A percentile compares a stretch with the other conserved stretches of the same genome.
Conservation (phyloP, 2,113 vertebrate genomes). For the Hiodon tergisus region DNA sequence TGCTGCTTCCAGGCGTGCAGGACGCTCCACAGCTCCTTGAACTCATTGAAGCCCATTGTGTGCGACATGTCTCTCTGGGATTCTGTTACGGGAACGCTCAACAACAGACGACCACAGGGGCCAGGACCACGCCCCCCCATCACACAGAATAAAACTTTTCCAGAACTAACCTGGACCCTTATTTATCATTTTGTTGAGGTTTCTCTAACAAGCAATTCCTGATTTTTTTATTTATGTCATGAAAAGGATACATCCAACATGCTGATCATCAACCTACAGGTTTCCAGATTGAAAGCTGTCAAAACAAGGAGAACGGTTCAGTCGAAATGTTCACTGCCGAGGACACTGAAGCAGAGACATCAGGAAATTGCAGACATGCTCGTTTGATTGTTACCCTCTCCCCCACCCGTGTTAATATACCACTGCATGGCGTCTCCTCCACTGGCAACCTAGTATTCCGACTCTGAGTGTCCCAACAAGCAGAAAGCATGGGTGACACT, state of each 20-base stretch:
- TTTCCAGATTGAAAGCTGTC: constrained; percentile 90
- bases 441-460: neutral
- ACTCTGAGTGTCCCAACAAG: neutral
- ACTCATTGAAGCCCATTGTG: constrained; percentile 85
- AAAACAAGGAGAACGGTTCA: constrained; percentile 19
- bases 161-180: too few species aligned
- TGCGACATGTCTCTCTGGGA: constrained; percentile 73
- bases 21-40: constrained; percentile 81
- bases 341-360: too few species aligned
- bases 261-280: constrained; percentile 88
- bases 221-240: neutral
- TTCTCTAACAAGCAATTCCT: neutral
- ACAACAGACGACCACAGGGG: neutral
- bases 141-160: too few species aligned
- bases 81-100: constrained; percentile 55
- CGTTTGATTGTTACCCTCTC: neutral
- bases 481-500: constrained; percentile 39
- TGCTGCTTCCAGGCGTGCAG: constrained; percentile 83
- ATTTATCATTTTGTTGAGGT: neutral
- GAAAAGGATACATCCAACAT: constrained; percentile 97
- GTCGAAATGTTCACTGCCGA: neutral
- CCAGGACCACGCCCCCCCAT: too few species aligned
- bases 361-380: neutral
- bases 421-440: neutral
- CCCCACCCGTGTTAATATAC: neutral